Percentiles rank a stretch among this genome's conserved stretches.
Conservation (phyloP, 1,140 invertebrate species). For the Aradophagus sp. region DNA sequence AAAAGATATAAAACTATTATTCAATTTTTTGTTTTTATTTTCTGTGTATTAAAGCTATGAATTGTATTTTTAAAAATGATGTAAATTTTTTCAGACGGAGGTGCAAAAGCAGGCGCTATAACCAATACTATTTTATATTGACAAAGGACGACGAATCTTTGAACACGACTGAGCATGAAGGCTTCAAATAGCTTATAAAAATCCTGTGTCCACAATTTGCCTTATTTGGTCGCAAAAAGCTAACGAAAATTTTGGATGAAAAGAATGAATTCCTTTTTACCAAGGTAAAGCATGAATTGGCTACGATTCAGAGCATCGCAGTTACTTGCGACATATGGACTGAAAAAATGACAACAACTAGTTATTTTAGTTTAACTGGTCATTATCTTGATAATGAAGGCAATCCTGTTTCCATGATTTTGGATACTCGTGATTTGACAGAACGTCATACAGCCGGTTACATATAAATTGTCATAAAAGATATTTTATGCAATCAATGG, state of each 20-base stretch:
- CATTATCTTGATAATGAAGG: constrained; percentile 3
- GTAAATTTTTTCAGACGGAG: background rate
- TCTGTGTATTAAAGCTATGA: no score
- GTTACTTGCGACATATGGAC: constrained; percentile 14
- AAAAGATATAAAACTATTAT: no score
- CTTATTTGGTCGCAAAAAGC: constrained; percentile 4
- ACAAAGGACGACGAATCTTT: background rate
- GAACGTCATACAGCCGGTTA: constrained; percentile 21
- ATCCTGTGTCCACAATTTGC: no score
- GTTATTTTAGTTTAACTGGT: constrained; percentile 4
- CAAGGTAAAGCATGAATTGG: background rate
- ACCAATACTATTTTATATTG: background rate
- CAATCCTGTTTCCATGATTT: constrained; percentile 2
- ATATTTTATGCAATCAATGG: constrained; percentile 7
- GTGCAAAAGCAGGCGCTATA: background rate
- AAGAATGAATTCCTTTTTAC: constrained; percentile 1
- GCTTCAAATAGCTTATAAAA: background rate
- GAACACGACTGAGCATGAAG: background rate
- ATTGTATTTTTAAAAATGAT: no score
- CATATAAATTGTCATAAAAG: constrained; percentile 3
- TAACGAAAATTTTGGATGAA: constrained; percentile 5
- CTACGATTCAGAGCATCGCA: background rate
- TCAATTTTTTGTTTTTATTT: no score
- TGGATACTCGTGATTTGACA: background rate
- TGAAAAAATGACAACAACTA: constrained; percentile 2